Conservation (phyloP, 2,888 invertebrate species). For the Dryomyza anilis region DNA sequence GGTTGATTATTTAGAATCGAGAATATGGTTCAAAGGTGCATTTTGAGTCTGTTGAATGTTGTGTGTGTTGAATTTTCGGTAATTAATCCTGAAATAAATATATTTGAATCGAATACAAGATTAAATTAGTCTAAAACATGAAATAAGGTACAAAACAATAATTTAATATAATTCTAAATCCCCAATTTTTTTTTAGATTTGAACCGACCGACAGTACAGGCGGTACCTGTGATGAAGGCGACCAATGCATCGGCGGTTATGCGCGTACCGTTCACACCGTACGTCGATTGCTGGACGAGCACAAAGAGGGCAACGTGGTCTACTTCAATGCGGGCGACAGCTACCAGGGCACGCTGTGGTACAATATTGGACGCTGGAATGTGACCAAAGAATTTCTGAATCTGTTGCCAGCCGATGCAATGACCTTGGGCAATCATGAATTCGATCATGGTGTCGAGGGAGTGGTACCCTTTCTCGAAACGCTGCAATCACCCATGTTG, state of each 20-base stretch:
- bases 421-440: slow-evolving; percentile 86
- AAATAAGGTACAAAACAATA: not conserved
- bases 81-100: too few relatives aligned
- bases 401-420: slow-evolving; percentile 74
- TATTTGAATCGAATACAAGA: too few relatives aligned
- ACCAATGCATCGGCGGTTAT: slow-evolving; percentile 72
- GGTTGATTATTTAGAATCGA: too few relatives aligned
- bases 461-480: slow-evolving; percentile 72
- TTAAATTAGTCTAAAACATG: too few relatives aligned
- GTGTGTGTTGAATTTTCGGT: too few relatives aligned
- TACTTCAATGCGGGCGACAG: slow-evolving; percentile 83
- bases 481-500: slow-evolving; percentile 68
- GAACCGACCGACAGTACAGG: slow-evolving; percentile 67
- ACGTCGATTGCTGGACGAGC: slow-evolving; percentile 58
- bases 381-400: slow-evolving; percentile 79
- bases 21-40: too few relatives aligned
- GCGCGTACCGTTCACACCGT: slow-evolving; percentile 69
- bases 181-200: slow-evolving; percentile 64
- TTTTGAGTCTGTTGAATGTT: too few relatives aligned
- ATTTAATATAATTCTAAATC: not conserved
- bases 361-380: slow-evolving; percentile 75
- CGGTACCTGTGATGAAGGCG: slow-evolving; percentile 64
- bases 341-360: slow-evolving; percentile 87
- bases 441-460: slow-evolving; percentile 79
- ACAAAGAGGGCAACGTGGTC: slow-evolving; percentile 65